Evolutionary conservation across 2,888 invertebrate species (phyloP).

Genomic region (Xylota segnis): DNA sequence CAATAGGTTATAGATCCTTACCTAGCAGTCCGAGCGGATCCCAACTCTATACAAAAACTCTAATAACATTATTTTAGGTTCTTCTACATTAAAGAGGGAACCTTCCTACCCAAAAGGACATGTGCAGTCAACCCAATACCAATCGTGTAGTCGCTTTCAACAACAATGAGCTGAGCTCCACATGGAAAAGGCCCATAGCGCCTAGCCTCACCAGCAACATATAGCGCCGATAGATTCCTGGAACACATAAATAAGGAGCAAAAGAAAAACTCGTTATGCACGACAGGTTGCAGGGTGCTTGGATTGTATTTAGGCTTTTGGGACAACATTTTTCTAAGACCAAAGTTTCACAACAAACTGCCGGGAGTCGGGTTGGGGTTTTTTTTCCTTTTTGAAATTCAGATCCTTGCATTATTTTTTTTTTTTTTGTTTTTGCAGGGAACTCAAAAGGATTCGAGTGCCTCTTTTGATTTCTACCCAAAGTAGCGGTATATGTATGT

Average conservation of each 20-base stretch:
- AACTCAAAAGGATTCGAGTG: constrained; percentile 4
- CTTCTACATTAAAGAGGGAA: background rate
- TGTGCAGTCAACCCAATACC: constrained; percentile 38
- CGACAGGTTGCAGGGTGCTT: constrained; percentile 33
- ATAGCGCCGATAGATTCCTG: background rate
- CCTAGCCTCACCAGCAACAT: constrained; percentile 10
- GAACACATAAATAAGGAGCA: constrained; percentile 18
- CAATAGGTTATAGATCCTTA: constrained; percentile 16
- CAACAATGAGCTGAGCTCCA: constrained; percentile 6
- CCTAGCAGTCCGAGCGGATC: background rate
- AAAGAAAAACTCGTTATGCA: constrained; percentile 27
- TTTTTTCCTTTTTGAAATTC: background rate
- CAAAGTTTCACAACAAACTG: background rate
- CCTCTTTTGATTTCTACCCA: background rate
- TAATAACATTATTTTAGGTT: background rate
- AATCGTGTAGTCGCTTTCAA: constrained; percentile 17
- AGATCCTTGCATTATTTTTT: background rate
- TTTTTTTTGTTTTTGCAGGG: background rate
- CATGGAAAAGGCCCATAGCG: constrained; percentile 13
- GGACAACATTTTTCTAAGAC: constrained; percentile 25
- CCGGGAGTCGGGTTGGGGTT: constrained; percentile 1
- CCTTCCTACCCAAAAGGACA: constrained; percentile 13
- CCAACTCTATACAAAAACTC: background rate
- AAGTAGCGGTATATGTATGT: background rate
- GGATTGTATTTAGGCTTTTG: constrained; percentile 20